Evolutionary conservation across 2,888 invertebrate genomes (phyloP).

Genomic region (Timema podura): DNA sequence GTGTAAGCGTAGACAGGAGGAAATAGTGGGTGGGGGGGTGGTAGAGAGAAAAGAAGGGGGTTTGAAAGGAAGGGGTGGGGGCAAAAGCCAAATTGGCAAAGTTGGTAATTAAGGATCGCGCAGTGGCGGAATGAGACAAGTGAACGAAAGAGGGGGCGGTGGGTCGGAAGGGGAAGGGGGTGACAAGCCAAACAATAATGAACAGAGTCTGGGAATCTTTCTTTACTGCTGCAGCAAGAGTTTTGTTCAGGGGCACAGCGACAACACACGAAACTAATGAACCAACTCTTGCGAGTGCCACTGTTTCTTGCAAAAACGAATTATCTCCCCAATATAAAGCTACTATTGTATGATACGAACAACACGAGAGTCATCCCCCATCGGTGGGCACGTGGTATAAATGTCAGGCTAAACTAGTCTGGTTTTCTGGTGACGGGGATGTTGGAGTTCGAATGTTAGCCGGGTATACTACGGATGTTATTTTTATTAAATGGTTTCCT

Average conservation of each 20-base stretch:
- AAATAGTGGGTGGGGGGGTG: constrained; percentile 9
- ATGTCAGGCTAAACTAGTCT: too few species aligned
- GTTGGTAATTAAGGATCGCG: constrained; percentile 28
- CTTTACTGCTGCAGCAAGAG: constrained; percentile 2
- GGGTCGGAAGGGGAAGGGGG: not conserved
- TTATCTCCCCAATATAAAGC: too few species aligned
- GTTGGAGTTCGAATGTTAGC: too few species aligned
- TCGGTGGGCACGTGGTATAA: too few species aligned
- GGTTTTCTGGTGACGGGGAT: too few species aligned
- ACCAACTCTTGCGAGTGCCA: not conserved
- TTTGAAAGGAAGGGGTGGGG: constrained; percentile 12
- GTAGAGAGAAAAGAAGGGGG: constrained; percentile 6
- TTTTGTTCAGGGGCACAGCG: not conserved
- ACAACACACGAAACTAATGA: constrained; percentile 15
- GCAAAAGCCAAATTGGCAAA: constrained; percentile 29
- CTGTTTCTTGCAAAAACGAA: too few species aligned
- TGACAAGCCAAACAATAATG: constrained; percentile 15
- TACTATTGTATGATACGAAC: too few species aligned
- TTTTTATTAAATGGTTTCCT: too few species aligned
- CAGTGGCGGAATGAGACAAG: constrained; percentile 11
- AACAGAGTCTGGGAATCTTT: constrained; percentile 15
- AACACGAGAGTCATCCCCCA: too few species aligned
- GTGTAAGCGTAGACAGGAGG: too few species aligned
- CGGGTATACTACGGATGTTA: too few species aligned
- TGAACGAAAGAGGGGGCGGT: not conserved